Conservation (phyloP, 1,140 invertebrate genomes). For the Drosophila parabipectinata region DNA sequence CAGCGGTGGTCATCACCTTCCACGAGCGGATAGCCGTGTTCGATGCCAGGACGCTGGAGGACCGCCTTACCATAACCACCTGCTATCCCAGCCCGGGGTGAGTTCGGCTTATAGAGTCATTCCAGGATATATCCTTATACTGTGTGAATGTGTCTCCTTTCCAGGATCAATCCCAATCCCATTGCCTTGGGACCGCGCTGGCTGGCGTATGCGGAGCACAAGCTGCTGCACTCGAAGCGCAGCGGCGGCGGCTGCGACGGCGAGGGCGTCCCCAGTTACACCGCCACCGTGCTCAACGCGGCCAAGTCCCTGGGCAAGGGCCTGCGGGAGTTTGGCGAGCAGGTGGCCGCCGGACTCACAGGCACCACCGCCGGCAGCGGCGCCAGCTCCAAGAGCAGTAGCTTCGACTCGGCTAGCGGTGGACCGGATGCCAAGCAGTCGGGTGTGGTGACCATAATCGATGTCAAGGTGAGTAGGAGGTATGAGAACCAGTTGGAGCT, state of each 20-base stretch:
- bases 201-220: slow-evolving; percentile 93
- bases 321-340: slow-evolving; percentile 95
- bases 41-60: slow-evolving; percentile 94
- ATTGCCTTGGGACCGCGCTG: slow-evolving; percentile 93
- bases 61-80: slow-evolving; percentile 93
- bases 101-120: slow-evolving; percentile 11
- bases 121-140: neutral
- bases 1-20: slow-evolving; percentile 94
- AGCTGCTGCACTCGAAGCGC: slow-evolving; percentile 91
- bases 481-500: too few species aligned
- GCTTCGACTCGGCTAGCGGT: slow-evolving; percentile 76
- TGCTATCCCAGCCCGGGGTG: slow-evolving; percentile 92
- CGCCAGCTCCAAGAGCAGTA: slow-evolving; percentile 81
- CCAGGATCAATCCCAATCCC: slow-evolving; percentile 93
- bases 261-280: slow-evolving; percentile 94
- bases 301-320: slow-evolving; percentile 96
- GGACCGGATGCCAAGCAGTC: slow-evolving; percentile 88
- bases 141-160: slow-evolving; percentile 62
- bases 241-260: slow-evolving; percentile 94
- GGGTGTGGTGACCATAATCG: slow-evolving; percentile 94
- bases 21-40: slow-evolving; percentile 95
- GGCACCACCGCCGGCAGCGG: slow-evolving; percentile 82
- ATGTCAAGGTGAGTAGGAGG: slow-evolving; percentile 88
- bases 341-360: slow-evolving; percentile 94
- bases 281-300: slow-evolving; percentile 96